Evolutionary conservation across 2,797 vertebrate species (phyloP), one percentile per base, ranked within the genome.

Genomic region (Acipenser ruthenus): DNA sequence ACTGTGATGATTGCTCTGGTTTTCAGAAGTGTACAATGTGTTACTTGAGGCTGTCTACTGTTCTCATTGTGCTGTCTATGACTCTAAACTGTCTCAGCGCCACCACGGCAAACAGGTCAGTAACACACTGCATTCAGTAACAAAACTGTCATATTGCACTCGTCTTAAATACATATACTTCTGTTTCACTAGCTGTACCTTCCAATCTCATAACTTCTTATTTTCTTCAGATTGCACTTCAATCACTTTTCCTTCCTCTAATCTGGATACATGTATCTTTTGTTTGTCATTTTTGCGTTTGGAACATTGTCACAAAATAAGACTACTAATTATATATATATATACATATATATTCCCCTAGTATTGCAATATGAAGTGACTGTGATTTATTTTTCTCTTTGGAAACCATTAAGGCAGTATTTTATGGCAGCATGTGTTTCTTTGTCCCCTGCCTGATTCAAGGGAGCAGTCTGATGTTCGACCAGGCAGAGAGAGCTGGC

Each of bases 31-130:
- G 51, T 80, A 80, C 71, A 56, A 94, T 95, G 93, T 78, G 77
- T 80, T 80, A 82, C 76, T 80, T 88, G 67, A 93, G 86, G 77
- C 78, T 93, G 66, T 77, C 86, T 1, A 75, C 82, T 69, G 74
- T 89, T 74, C 77, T 93, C 67, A 77, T 91, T 62, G 60, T 83
- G 52, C 75, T 92, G 69, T 85, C 87, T 65, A 67, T 90, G 65
- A 74, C 88, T 65, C 77, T 95, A 74, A 89, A 75, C 73, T 86
- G 78, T 58, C 80, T 88, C 76, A 78, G 87, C 65, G 74, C 90
- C 13, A 88, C 87, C 8, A 88, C 92, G 8, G 76, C 82, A 50
- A 75, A 88, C 81, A 93, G 91, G 95, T 95, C 67, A 87, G 84
- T 74, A 6, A 37, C 23, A 37, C 23, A 37, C 2, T 37, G 2